These are phyloP conservation scores for Sinohyriopsis cumingii DNA, from an alignment of 2,888 invertebrate genomes.

Conservation along the genomic window DNA sequence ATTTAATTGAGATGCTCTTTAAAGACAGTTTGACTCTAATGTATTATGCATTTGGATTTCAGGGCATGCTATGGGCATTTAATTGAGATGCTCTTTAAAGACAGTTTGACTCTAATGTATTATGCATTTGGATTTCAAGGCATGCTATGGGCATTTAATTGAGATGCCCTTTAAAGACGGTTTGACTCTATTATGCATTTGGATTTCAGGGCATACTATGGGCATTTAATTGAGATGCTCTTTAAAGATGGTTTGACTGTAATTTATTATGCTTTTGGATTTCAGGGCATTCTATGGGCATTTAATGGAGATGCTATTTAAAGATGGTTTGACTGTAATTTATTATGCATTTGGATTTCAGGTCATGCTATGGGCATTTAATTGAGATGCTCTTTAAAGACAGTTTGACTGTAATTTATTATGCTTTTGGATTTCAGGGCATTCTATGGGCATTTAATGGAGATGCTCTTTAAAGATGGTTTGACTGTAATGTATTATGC, in stretches of 20 bases:
- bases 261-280: conserved; percentile 1
- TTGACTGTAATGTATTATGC: no score
- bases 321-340: background rate
- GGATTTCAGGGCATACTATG: conserved; percentile 55
- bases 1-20: no score
- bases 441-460: no score
- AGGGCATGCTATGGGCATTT: no score
- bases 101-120: background rate
- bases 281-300: conserved; percentile 59
- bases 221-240: conserved; percentile 26
- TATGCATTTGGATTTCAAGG: background rate
- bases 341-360: conserved; percentile 20
- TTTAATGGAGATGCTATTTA: conserved; percentile 1
- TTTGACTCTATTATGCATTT: background rate
- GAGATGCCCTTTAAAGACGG: background rate
- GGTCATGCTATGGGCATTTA: conserved; percentile 61
- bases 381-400: no score
- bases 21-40: no score
- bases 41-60: no score
- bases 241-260: background rate
- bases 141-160: no score
- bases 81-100: background rate
- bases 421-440: no score
- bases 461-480: no score
- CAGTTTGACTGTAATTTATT: no score